A percentile compares a stretch with the other conserved stretches of the same genome.
These are phyloP conservation scores for Sesia bembeciformis DNA, from an alignment of 2,888 invertebrate species.

Conservation along the genomic window DNA sequence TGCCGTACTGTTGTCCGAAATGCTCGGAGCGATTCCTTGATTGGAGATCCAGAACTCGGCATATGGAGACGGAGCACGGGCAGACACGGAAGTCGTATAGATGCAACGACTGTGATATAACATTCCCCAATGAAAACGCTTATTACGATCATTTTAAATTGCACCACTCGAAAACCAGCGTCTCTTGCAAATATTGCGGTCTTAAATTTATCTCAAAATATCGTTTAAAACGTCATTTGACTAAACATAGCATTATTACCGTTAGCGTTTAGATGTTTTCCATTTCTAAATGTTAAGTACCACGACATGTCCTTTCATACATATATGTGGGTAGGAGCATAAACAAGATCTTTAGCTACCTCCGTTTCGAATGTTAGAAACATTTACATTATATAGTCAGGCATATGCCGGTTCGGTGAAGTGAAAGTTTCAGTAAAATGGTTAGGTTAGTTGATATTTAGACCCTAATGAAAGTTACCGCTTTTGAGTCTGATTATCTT, in stretches of 20 bases:
- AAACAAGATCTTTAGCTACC: too few species aligned
- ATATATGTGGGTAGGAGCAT: too few species aligned
- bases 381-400: too few species aligned
- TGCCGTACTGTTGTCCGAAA: constrained; percentile 54
- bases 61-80: constrained; percentile 53
- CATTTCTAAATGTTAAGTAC: neutral
- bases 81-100: constrained; percentile 33
- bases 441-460: too few species aligned
- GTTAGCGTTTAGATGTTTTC: neutral
- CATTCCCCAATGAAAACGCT: constrained; percentile 38
- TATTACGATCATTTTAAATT: constrained; percentile 57
- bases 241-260: constrained; percentile 30
- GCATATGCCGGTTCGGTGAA: too few species aligned
- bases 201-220: constrained; percentile 49
- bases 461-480: too few species aligned
- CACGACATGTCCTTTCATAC: too few species aligned
- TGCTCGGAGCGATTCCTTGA: constrained; percentile 52
- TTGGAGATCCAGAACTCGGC: constrained; percentile 43
- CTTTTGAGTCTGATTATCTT: too few species aligned
- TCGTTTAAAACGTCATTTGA: constrained; percentile 47
- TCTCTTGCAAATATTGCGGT: constrained; percentile 53
- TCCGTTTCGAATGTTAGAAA: too few species aligned
- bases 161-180: constrained; percentile 51
- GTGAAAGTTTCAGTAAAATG: too few species aligned
- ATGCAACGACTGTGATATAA: constrained; percentile 48